phyloP scores from a whole-genome alignment of 1,140 invertebrate genomes.

The Bombyx mandarina region DNA sequence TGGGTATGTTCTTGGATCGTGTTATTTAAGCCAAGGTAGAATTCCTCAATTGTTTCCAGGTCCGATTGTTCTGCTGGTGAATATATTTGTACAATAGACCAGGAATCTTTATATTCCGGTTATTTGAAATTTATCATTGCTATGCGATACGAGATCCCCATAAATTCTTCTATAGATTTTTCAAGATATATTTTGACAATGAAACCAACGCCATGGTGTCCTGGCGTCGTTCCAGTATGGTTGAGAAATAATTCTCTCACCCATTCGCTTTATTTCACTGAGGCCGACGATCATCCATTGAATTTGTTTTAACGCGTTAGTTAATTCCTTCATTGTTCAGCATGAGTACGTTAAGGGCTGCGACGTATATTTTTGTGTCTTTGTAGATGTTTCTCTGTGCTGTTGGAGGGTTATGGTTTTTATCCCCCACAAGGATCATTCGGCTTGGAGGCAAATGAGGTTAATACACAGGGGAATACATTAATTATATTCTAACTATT shows the following conservation, averaged over 20 bases:
- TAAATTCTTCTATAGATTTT: neutral
- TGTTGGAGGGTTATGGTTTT: no score
- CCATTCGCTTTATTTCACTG: slow-evolving; percentile 16
- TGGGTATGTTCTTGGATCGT: slow-evolving; percentile 11
- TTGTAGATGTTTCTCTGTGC: no score
- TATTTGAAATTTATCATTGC: slow-evolving; percentile 18
- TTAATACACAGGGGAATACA: no score
- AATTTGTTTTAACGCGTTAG: slow-evolving; percentile 13
- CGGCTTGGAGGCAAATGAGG: no score
- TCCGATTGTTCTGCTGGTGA: slow-evolving; percentile 13
- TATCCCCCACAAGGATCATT: no score
- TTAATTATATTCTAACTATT: no score
- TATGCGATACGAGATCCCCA: neutral
- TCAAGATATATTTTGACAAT: slow-evolving; percentile 13
- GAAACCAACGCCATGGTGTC: slow-evolving; percentile 2
- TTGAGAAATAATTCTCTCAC: slow-evolving; percentile 11
- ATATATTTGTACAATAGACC: no score
- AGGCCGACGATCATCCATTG: slow-evolving; percentile 20
- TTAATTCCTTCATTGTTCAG: slow-evolving; percentile 15
- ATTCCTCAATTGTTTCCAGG: slow-evolving; percentile 3
- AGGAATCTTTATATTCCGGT: slow-evolving; percentile 7
- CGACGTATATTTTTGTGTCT: no score
- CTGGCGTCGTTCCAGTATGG: neutral
- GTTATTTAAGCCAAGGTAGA: slow-evolving; percentile 11
- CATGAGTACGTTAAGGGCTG: slow-evolving; percentile 1